phyloP scores from a whole-genome alignment of 2,888 invertebrate genomes.

The Oasisia sp. region DNA sequence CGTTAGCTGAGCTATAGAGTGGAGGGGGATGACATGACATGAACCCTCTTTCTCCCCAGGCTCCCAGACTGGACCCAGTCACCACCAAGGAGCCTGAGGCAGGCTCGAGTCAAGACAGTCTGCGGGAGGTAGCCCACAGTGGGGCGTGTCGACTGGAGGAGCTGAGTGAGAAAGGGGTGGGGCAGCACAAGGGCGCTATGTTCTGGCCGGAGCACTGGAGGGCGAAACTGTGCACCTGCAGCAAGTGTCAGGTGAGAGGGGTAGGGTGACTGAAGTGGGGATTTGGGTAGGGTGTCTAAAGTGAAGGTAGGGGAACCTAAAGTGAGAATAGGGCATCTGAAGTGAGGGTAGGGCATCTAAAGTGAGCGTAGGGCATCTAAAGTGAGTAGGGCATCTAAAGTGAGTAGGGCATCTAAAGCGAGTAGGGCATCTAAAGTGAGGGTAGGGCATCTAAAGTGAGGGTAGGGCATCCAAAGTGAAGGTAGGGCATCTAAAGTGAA shows the following conservation, averaged over 20 bases:
- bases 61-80: neutral
- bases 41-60: neutral
- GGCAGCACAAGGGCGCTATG: constrained; percentile 48
- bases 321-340: too few relatives aligned
- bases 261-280: neutral
- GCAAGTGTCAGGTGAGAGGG: constrained; percentile 62
- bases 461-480: too few relatives aligned
- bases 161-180: constrained; percentile 14
- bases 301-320: too few relatives aligned
- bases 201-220: constrained; percentile 73
- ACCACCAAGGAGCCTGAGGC: neutral
- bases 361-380: too few relatives aligned
- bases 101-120: neutral
- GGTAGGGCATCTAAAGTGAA: too few relatives aligned
- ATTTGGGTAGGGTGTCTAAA: neutral
- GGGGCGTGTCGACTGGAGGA: neutral
- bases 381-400: too few relatives aligned
- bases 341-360: too few relatives aligned
- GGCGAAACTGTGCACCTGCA: constrained; percentile 72
- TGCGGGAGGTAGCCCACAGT: neutral
- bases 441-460: too few relatives aligned
- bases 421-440: too few relatives aligned
- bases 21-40: neutral
- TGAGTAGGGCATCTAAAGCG: too few relatives aligned
- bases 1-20: neutral